Evolutionary conservation across 2,888 invertebrate genomes (phyloP).

Genomic region (Stenodera caucasica): DNA sequence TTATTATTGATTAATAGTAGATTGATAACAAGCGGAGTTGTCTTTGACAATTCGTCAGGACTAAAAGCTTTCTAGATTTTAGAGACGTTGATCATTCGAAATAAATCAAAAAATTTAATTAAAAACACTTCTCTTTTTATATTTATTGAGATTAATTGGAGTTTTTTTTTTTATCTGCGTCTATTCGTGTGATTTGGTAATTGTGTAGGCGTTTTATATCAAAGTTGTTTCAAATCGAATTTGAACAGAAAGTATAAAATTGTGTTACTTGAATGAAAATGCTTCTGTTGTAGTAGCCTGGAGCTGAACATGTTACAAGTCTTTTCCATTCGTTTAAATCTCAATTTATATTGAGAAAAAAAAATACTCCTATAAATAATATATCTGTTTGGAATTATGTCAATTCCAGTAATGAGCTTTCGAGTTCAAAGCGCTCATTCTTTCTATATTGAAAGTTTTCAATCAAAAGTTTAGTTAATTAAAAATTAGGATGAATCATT

Average conservation of each 20-base stretch:
- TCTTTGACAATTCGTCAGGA: not conserved
- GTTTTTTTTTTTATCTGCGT: too few relatives aligned
- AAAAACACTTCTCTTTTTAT: conserved; percentile 1
- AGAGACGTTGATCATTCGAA: conserved; percentile 5
- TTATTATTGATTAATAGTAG: too few relatives aligned
- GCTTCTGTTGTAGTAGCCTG: not conserved
- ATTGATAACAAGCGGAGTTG: not conserved
- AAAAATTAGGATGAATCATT: too few relatives aligned
- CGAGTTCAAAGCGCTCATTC: not conserved
- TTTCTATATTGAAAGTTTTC: too few relatives aligned
- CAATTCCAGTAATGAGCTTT: not conserved
- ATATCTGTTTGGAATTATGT: not conserved
- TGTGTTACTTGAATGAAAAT: too few relatives aligned
- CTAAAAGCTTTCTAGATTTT: conserved; percentile 19
- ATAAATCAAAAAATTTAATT: conserved; percentile 7
- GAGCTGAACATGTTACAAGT: not conserved
- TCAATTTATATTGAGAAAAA: too few relatives aligned
- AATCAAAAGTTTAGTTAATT: too few relatives aligned
- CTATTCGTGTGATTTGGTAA: too few relatives aligned
- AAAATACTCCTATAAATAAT: not conserved
- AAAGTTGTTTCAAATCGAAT: not conserved
- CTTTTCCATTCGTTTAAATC: not conserved
- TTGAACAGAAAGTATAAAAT: not conserved
- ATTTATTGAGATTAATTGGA: not conserved
- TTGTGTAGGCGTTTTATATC: too few relatives aligned